Evolutionary conservation across 2,797 vertebrate genomes (phyloP).

Genomic region (Amphiprion clarkii): DNA sequence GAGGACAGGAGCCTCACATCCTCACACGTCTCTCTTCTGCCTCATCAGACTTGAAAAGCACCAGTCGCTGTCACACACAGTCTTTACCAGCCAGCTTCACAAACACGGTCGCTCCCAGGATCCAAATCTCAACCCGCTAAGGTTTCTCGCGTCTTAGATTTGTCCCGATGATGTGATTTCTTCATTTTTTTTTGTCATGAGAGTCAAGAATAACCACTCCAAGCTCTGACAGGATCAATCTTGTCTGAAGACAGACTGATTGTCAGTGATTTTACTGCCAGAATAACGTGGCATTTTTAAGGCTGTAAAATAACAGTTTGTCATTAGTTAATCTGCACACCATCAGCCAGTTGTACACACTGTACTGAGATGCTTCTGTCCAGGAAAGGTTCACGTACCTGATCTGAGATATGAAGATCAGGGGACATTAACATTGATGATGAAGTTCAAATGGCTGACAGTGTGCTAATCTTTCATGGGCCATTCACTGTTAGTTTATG

Average conservation of each 20-base stretch:
- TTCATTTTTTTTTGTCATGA: conserved; percentile 37
- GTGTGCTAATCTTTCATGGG: too few relatives aligned
- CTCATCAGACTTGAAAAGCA: conserved; percentile 47
- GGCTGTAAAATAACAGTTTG: not conserved
- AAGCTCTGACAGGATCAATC: conserved; percentile 28
- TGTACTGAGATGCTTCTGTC: not conserved
- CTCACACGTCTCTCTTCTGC: conserved; percentile 56
- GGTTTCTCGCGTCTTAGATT: conserved; percentile 36
- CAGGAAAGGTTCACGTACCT: not conserved
- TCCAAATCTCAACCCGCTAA: conserved; percentile 14
- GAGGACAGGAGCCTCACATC: conserved; percentile 58
- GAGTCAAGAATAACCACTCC: conserved; percentile 30
- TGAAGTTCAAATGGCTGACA: too few relatives aligned
- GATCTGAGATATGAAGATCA: too few relatives aligned
- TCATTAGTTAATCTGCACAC: not conserved
- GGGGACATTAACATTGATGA: too few relatives aligned
- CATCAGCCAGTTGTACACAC: not conserved
- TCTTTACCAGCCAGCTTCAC: conserved; percentile 47
- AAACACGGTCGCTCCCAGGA: conserved; percentile 54
- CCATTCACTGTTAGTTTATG: not conserved
- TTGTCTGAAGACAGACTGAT: conserved; percentile 13
- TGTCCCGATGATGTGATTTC: conserved; percentile 26
- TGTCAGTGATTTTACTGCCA: conserved; percentile 23
- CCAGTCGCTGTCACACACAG: conserved; percentile 42
- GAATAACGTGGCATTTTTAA: conserved; percentile 1